phyloP scores from a whole-genome alignment of 1,140 invertebrate species.

The Limonius californicus region DNA sequence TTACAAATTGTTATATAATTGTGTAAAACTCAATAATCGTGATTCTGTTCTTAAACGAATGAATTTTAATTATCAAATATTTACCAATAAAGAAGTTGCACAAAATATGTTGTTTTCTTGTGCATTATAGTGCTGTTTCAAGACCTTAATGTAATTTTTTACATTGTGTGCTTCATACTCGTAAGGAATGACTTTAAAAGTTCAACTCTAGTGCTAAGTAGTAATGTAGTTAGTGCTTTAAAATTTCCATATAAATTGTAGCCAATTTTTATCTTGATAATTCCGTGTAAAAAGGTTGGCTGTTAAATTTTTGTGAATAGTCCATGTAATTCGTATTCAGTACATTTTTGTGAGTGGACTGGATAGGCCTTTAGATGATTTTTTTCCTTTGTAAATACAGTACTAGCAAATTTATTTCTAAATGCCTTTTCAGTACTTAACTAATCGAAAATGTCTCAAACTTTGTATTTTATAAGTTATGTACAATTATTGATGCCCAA shows the following conservation, averaged over 20 bases:
- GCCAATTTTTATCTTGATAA: constrained; percentile 22
- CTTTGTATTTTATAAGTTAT: constrained; percentile 27
- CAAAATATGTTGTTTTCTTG: not conserved
- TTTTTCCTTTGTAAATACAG: constrained; percentile 17
- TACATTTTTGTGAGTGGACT: not conserved
- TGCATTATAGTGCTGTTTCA: not conserved
- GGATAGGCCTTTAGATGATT: constrained; percentile 8
- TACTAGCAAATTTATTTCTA: constrained; percentile 19
- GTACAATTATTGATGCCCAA: constrained; percentile 23
- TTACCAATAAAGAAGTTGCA: not conserved
- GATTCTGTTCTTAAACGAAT: too few relatives aligned
- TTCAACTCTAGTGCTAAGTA: constrained; percentile 10
- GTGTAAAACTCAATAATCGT: too few relatives aligned
- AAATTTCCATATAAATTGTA: constrained; percentile 26
- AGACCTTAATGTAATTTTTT: constrained; percentile 11
- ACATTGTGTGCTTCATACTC: constrained; percentile 10
- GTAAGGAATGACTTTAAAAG: constrained; percentile 6
- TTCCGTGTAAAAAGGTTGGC: constrained; percentile 15
- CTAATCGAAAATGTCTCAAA: constrained; percentile 22
- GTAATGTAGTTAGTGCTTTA: constrained; percentile 25
- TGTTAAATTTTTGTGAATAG: constrained; percentile 15
- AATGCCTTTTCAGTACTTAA: constrained; percentile 28
- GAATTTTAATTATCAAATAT: not conserved
- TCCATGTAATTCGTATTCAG: not conserved
- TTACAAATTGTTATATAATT: too few relatives aligned